Conservation (phyloP, 2,797 vertebrate species). For the Hippoglossus hippoglossus region DNA sequence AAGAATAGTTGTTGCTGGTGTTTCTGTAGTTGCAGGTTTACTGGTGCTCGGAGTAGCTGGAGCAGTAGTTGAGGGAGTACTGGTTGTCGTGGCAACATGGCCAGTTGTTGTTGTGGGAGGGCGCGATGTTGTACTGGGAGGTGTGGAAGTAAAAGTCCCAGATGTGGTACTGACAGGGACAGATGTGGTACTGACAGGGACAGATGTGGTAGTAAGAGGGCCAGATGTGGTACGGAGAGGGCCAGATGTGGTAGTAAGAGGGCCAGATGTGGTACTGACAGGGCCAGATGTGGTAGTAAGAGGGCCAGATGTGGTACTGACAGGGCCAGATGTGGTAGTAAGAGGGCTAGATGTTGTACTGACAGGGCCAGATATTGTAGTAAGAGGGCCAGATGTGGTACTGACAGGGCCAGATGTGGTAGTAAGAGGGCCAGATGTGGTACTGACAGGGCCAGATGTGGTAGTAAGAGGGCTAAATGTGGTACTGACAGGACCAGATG, state of each 20-base stretch:
- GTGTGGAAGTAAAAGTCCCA: too few species aligned
- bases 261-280: background rate
- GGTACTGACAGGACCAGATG: background rate
- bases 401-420: background rate
- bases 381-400: background rate
- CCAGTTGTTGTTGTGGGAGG: too few species aligned
- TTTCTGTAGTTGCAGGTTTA: background rate
- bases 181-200: background rate
- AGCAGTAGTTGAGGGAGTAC: too few species aligned
- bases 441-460: background rate
- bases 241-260: background rate
- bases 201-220: background rate
- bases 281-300: background rate
- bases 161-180: background rate
- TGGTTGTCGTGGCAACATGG: too few species aligned
- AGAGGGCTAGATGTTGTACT: background rate
- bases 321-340: background rate
- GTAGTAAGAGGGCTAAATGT: background rate
- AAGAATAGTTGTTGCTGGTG: background rate
- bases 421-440: background rate
- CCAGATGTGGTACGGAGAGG: background rate
- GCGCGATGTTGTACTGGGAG: too few species aligned
- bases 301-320: background rate
- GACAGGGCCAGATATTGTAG: background rate
- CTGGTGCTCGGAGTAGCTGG: too few species aligned